phyloP scores from a whole-genome alignment of 2,797 vertebrate species.

The Odontamblyopus rebecca region DNA sequence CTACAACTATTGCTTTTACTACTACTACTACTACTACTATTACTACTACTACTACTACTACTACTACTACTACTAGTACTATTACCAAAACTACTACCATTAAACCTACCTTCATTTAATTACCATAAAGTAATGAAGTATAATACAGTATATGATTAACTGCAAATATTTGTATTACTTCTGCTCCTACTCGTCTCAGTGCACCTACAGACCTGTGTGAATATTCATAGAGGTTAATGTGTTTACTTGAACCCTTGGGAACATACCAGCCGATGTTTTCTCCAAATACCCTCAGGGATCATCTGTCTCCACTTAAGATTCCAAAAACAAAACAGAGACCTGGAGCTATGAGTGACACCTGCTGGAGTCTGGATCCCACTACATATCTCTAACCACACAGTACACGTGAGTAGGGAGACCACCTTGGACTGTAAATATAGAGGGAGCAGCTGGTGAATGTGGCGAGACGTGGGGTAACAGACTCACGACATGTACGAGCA shows the following conservation, averaged over 20 bases:
- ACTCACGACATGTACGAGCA: no score
- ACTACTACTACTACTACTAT: background rate
- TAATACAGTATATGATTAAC: background rate
- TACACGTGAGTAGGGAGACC: background rate
- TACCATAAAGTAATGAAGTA: no score
- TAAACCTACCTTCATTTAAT: no score
- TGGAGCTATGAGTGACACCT: slow-evolving; percentile 74
- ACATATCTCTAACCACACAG: slow-evolving; percentile 22
- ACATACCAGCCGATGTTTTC: background rate
- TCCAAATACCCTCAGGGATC: slow-evolving; percentile 11
- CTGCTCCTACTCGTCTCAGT: background rate
- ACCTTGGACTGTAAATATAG: background rate
- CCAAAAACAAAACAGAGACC: slow-evolving; percentile 16
- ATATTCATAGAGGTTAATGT: slow-evolving; percentile 5
- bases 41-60: background rate
- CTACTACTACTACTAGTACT: no score
- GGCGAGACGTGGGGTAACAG: no score
- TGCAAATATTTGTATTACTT: background rate
- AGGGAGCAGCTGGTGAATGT: no score
- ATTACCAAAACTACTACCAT: no score
- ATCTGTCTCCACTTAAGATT: slow-evolving; percentile 17
- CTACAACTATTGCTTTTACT: background rate
- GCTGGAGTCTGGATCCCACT: slow-evolving; percentile 59
- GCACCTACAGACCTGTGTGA: background rate
- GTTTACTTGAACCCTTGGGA: slow-evolving; percentile 6